Percentiles rank a stretch among this genome's conserved stretches.
Conservation (phyloP, 2,888 invertebrate species). For the Stratiomys singularior region DNA sequence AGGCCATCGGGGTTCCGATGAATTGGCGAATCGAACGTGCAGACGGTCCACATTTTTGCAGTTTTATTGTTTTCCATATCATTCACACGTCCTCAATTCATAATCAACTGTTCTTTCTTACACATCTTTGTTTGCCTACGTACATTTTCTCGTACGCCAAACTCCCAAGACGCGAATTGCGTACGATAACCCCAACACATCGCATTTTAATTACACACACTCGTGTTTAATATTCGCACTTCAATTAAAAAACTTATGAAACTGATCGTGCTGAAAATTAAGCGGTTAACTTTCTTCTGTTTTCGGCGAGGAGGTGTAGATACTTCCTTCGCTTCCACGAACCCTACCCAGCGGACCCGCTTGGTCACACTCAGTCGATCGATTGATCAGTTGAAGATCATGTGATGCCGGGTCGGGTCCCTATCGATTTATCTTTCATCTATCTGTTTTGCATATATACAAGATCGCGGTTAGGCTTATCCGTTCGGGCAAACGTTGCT, state of each 20-base stretch:
- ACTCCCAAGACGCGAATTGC: neutral
- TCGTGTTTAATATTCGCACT: constrained; percentile 5
- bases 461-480: neutral
- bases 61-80: too few species aligned
- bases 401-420: too few species aligned
- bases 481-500: neutral
- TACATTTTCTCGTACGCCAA: neutral
- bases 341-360: too few species aligned
- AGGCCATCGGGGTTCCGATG: too few species aligned
- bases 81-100: neutral
- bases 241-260: neutral
- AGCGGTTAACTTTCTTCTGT: too few species aligned
- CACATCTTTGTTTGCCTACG: neutral
- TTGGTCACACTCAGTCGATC: neutral
- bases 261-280: neutral
- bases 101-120: neutral
- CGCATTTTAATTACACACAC: constrained; percentile 7
- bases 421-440: too few species aligned
- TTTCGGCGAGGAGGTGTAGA: too few species aligned
- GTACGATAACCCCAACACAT: neutral
- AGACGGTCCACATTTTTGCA: too few species aligned
- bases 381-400: constrained; percentile 7
- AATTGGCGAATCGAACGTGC: too few species aligned
- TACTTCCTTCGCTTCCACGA: too few species aligned
- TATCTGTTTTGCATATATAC: neutral